Percentiles rank a stretch among this genome's conserved stretches.
Evolutionary conservation across 2,888 invertebrate species (phyloP).

Genomic region (Dynastes tityus): DNA sequence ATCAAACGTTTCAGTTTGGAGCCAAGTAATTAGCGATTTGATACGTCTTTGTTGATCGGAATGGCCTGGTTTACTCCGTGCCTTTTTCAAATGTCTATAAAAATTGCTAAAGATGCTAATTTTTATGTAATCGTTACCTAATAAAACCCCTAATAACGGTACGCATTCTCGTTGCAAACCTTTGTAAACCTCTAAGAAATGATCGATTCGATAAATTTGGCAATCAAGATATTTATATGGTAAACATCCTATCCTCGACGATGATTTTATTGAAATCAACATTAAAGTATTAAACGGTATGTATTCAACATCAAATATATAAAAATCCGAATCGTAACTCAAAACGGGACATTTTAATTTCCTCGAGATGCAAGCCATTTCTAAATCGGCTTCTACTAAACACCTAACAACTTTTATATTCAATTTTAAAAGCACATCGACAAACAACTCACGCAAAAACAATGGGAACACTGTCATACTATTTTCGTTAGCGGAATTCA

Average conservation of each 20-base stretch:
- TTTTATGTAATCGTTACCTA: slow-evolving; percentile 93
- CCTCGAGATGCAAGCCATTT: slow-evolving; percentile 87
- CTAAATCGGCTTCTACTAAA: slow-evolving; percentile 92
- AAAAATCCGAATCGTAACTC: slow-evolving; percentile 96
- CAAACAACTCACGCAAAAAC: slow-evolving; percentile 82
- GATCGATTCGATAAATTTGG: slow-evolving; percentile 81
- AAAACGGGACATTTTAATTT: slow-evolving; percentile 88
- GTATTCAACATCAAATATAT: slow-evolving; percentile 87
- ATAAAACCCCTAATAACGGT: slow-evolving; percentile 85
- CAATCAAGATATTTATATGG: slow-evolving; percentile 74
- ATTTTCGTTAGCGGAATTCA: slow-evolving; percentile 74
- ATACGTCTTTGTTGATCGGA: slow-evolving; percentile 81
- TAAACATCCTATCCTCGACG: slow-evolving; percentile 31
- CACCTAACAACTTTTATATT: slow-evolving; percentile 81
- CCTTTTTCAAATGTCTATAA: slow-evolving; percentile 77
- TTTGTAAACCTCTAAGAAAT: slow-evolving; percentile 78
- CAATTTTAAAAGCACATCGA: slow-evolving; percentile 78
- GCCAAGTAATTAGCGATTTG: slow-evolving; percentile 81
- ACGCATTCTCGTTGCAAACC: slow-evolving; percentile 79
- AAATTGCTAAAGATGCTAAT: slow-evolving; percentile 80
- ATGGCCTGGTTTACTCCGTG: slow-evolving; percentile 72
- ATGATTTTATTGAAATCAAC: slow-evolving; percentile 64
- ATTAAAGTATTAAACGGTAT: slow-evolving; percentile 84
- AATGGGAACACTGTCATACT: slow-evolving; percentile 81
- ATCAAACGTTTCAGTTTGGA: slow-evolving; percentile 80